Base-by-base conservation (phyloP, 1,140 invertebrate species). In the Neodiprion lecontei region DNA sequence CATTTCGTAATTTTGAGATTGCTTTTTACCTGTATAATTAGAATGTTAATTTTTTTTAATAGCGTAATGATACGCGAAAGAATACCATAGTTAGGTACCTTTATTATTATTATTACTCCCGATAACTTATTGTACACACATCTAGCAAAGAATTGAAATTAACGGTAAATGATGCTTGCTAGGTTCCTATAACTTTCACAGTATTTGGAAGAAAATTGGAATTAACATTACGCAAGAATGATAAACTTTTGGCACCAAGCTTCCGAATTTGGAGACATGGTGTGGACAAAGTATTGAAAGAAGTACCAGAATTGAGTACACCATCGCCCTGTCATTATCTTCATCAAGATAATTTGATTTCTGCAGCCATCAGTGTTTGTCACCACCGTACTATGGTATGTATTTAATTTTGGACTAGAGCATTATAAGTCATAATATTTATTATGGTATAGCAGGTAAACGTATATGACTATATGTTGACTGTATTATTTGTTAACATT, bases 281-380 rank as follows among this genome's bases (percentile, higher is more conserved):
- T 48, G 79, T 77, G 9, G 77, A 83, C 68, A 78, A 81, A 17
- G 66, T 70, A 1, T 14, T 70, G 10, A 77, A 80, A 66, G 75
- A 85, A 67, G 75, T 88, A 28, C 77, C 75, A 48, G 74, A 80
- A 73, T 72, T 84, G 12, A 74, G 53, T 61, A 73, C 82, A 49
- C 80, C 85, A 0, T 72, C 75, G 65, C 82, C 83, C 12, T 91
- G 90, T 75, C 86, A 91, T 81, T 91, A 90, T 80, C 79, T 91
- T 47, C 89, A 91, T 72, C 70, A 79, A 48, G 85, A 89, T 80
- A 80, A 77, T 12, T 75, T 77, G 7, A 84, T 79, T 65, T 83
- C 88, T 1, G 91, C 91, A 21, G 89, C 91, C 9, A 81, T 91
- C 23, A 91, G 87, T 80, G 81, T 89, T 70, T 91, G 90, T 77